Evolutionary conservation across 2,113 vertebrate genomes (phyloP).

Genomic region (Macquaria ambigua): DNA sequence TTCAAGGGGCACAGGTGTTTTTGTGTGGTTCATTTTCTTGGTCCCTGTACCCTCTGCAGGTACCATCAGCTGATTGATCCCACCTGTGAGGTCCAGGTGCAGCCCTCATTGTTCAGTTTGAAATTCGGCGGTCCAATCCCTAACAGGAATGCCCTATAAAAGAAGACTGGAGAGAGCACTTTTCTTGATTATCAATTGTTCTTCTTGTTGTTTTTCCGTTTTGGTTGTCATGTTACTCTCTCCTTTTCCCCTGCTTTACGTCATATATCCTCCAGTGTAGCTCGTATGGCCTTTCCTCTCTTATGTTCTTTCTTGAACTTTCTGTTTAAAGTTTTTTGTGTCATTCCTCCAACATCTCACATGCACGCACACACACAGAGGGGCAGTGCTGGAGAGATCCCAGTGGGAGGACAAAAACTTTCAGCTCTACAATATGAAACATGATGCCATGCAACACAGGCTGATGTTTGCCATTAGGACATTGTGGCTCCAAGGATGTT

Average conservation of each 20-base stretch:
- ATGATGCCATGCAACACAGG: not conserved
- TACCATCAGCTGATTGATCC: not conserved
- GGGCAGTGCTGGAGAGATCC: not conserved
- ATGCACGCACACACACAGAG: not conserved
- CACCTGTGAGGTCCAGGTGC: not conserved
- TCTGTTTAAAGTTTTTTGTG: not conserved
- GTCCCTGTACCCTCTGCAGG: not conserved
- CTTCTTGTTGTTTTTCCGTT: no score
- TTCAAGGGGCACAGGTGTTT: not conserved
- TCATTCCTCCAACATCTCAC: not conserved
- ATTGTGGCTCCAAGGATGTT: slow-evolving; percentile 5
- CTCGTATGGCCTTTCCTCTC: rapidly evolving
- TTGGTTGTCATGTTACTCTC: not conserved
- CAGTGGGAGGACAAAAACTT: not conserved
- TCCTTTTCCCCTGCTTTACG: not conserved
- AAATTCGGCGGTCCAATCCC: not conserved
- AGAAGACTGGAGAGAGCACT: no score
- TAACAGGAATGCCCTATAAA: not conserved
- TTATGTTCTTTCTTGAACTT: not conserved
- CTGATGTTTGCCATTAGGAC: slow-evolving; percentile 35
- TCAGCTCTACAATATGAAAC: not conserved
- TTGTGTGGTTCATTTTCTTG: not conserved
- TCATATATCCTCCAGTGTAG: not conserved
- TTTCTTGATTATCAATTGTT: no score
- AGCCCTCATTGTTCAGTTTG: slow-evolving; percentile 8